These are phyloP conservation scores for Brenthis ino DNA, from an alignment of 2,888 invertebrate genomes.

Conservation along the genomic window DNA sequence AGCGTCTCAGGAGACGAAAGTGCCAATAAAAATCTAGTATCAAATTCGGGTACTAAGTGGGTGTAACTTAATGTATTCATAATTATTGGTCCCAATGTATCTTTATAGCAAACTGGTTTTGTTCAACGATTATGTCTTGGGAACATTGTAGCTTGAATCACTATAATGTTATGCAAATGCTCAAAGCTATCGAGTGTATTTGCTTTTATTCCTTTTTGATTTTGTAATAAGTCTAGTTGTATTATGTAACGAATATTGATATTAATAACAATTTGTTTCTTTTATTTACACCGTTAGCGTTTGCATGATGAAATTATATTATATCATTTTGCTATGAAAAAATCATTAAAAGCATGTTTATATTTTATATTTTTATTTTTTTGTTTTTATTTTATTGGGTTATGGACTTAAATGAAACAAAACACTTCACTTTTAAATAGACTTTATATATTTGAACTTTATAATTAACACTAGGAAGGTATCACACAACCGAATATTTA, in stretches of 20 bases:
- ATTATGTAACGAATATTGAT: neutral
- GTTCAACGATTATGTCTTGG: conserved; percentile 21
- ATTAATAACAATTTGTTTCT: too few species aligned
- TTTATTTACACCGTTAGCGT: too few species aligned
- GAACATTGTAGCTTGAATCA: conserved; percentile 5
- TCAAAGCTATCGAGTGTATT: conserved; percentile 6
- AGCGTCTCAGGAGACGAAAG: neutral
- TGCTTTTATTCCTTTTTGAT: neutral
- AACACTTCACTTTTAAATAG: too few species aligned
- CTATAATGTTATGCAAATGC: conserved; percentile 12
- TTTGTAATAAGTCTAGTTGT: neutral
- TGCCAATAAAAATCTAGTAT: neutral
- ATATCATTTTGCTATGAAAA: too few species aligned
- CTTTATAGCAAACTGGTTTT: conserved; percentile 16
- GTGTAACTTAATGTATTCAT: conserved; percentile 4
- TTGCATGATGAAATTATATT: too few species aligned
- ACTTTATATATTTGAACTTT: too few species aligned
- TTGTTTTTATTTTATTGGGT: too few species aligned
- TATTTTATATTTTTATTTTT: too few species aligned
- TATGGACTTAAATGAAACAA: too few species aligned
- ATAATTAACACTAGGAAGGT: too few species aligned
- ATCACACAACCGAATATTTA: too few species aligned
- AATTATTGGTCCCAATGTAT: conserved; percentile 10
- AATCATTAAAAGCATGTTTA: too few species aligned
- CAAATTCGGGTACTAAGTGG: conserved; percentile 8